A percentile compares a stretch with the other conserved stretches of the same genome.
phyloP scores from a whole-genome alignment of 2,888 invertebrate genomes.

The Ophion costatus region DNA sequence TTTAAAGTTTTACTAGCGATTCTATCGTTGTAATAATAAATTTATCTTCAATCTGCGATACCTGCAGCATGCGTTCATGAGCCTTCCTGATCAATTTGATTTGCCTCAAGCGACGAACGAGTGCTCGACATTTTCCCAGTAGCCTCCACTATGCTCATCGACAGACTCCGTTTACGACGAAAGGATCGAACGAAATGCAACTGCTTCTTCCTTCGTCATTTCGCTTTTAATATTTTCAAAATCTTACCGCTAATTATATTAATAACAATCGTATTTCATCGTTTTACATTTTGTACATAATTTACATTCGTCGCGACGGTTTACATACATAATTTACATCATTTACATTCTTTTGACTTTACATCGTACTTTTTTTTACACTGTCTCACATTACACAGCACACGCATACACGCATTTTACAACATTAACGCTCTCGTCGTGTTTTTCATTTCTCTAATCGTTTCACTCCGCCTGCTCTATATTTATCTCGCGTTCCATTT shows the following conservation, averaged over 20 bases:
- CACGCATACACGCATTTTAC: not conserved
- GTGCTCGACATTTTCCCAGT: too few relatives aligned
- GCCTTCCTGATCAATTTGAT: too few relatives aligned
- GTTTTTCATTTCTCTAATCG: not conserved
- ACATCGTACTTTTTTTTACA: constrained; percentile 29
- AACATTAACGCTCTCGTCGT: constrained; percentile 1
- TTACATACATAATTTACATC: constrained; percentile 36
- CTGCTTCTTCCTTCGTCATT: constrained; percentile 11
- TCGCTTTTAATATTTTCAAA: constrained; percentile 36
- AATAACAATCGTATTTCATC: constrained; percentile 44
- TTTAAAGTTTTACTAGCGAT: too few relatives aligned
- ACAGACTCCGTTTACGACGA: not conserved
- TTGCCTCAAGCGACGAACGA: too few relatives aligned
- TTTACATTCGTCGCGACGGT: constrained; percentile 7
- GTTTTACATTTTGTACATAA: constrained; percentile 44
- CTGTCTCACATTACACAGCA: not conserved
- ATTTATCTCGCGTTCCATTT: not conserved
- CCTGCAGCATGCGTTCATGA: too few relatives aligned
- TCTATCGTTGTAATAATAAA: too few relatives aligned
- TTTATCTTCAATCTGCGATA: too few relatives aligned
- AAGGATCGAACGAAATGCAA: not conserved
- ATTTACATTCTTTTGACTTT: constrained; percentile 18
- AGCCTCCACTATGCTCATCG: too few relatives aligned
- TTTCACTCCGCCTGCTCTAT: not conserved
- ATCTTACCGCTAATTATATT: constrained; percentile 34